Conservation (phyloP, 2,113 vertebrate species). For the Emydocephalus ijimae region DNA sequence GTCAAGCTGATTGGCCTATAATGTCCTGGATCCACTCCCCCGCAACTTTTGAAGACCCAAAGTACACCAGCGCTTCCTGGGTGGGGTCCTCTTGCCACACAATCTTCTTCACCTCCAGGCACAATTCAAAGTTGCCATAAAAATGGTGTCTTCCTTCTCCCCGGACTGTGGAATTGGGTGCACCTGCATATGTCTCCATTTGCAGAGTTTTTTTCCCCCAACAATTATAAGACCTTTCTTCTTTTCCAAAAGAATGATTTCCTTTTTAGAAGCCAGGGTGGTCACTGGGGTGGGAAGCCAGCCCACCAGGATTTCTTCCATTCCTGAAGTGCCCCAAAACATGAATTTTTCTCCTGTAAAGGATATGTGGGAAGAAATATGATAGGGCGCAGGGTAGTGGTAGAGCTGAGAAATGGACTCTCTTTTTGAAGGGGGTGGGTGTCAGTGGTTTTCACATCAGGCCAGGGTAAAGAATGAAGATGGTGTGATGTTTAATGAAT, state of each 20-base stretch:
- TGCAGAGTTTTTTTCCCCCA: too few species aligned
- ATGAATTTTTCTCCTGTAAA: neutral
- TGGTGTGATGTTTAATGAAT: neutral
- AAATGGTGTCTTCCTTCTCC: conserved; percentile 50
- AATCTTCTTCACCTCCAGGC: conserved; percentile 57
- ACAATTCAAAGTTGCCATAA: conserved; percentile 55
- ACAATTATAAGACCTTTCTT: conserved; percentile 29
- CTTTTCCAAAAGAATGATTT: neutral
- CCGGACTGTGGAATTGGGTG: conserved; percentile 59
- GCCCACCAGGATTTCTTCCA: neutral
- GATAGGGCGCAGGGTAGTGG: neutral
- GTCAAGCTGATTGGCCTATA: neutral
- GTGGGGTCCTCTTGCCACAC: conserved; percentile 36
- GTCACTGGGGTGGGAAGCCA: fast-evolving
- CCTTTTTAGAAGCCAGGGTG: neutral
- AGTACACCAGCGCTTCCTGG: neutral
- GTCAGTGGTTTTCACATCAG: neutral
- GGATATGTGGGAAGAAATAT: neutral
- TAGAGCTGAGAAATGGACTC: neutral
- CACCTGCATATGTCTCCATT: conserved; percentile 7
- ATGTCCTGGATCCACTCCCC: neutral
- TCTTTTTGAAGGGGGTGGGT: neutral
- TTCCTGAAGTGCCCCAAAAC: neutral
- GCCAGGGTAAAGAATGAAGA: neutral
- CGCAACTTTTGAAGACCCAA: neutral